Evolutionary conservation across 2,113 vertebrate genomes (phyloP).

Genomic region (Papio anubis): DNA sequence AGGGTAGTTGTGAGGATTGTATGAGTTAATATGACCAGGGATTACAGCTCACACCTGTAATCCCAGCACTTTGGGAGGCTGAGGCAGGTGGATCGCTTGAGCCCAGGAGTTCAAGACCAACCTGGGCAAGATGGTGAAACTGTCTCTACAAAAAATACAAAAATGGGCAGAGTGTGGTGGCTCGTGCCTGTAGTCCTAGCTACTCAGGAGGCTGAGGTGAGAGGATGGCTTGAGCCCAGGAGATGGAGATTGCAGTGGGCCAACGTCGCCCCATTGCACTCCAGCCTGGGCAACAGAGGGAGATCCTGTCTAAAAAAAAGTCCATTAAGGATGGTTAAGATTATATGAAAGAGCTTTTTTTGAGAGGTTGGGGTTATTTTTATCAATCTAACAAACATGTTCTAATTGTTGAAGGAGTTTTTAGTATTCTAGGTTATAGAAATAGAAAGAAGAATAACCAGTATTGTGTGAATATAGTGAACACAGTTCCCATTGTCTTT

Average conservation of each 20-base stretch:
- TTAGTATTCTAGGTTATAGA: neutral
- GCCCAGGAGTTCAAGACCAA: neutral
- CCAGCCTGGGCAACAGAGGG: neutral
- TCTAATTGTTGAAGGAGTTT: neutral
- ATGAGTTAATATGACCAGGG: neutral
- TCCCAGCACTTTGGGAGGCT: neutral
- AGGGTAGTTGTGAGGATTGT: neutral
- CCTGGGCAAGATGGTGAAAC: too few species aligned
- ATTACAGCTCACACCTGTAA: neutral
- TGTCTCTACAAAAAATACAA: too few species aligned
- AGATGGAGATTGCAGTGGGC: neutral
- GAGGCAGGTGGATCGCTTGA: neutral
- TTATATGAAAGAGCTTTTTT: neutral
- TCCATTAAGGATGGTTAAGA: neutral
- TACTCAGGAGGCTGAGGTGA: too few species aligned
- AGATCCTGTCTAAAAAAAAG: neutral
- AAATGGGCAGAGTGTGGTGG: too few species aligned
- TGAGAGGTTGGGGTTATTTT: neutral
- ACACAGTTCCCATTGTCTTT: constrained; percentile 23
- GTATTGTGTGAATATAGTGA: neutral
- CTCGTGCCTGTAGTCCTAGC: too few species aligned
- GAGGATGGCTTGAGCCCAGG: too few species aligned
- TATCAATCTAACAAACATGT: neutral
- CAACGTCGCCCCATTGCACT: neutral
- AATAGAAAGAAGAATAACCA: neutral